A percentile compares a stretch with the other conserved stretches of the same genome.
Conservation (phyloP, 2,797 vertebrate genomes). For the Nyctibius grandis region DNA sequence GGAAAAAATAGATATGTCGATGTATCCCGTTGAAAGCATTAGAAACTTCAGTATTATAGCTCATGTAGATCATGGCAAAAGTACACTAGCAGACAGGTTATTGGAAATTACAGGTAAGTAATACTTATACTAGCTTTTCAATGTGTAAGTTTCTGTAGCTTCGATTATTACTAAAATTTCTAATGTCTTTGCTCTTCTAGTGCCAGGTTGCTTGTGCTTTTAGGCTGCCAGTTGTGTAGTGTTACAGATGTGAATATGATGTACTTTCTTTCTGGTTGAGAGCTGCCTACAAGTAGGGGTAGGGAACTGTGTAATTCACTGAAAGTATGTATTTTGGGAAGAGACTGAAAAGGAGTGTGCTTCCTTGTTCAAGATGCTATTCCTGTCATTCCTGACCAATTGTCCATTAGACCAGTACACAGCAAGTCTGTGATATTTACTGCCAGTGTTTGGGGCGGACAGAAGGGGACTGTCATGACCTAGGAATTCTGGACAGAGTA, state of each 20-base stretch:
- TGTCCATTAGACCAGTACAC: background rate
- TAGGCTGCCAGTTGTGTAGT: background rate
- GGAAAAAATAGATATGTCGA: constrained; percentile 83
- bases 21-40: constrained; percentile 86
- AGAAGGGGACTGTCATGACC: background rate
- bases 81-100: constrained; percentile 92
- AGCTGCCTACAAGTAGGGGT: rapidly evolving
- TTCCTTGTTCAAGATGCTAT: background rate
- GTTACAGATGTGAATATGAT: background rate
- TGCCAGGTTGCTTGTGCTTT: background rate
- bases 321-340: background rate
- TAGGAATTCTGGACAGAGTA: background rate
- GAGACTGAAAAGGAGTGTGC: background rate
- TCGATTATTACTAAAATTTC: background rate
- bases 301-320: background rate
- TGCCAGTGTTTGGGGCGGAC: background rate
- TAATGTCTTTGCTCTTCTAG: background rate
- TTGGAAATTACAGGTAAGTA: constrained; percentile 90
- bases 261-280: background rate
- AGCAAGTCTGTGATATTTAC: background rate
- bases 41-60: constrained; percentile 97
- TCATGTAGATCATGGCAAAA: constrained; percentile 98
- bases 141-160: background rate
- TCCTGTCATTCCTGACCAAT: background rate
- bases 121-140: background rate